phyloP scores from a whole-genome alignment of 2,113 vertebrate genomes.

The Crotalus viridis region DNA sequence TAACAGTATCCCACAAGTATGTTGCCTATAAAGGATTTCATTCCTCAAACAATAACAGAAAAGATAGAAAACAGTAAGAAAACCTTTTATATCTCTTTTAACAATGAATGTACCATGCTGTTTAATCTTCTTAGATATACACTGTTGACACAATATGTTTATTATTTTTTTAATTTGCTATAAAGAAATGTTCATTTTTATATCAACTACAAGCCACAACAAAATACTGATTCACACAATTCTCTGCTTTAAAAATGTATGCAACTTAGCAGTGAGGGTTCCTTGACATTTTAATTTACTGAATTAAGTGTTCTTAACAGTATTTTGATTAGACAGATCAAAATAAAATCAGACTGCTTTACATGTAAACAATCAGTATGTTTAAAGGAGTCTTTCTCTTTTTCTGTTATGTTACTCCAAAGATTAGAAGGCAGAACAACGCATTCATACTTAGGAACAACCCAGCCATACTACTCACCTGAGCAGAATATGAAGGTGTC shows the following conservation, averaged over 20 bases:
- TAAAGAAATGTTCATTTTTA: not conserved
- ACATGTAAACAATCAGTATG: not conserved
- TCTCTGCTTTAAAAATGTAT: not conserved
- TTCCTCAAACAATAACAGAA: constrained; percentile 48
- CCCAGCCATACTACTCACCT: constrained; percentile 10
- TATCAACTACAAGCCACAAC: not conserved
- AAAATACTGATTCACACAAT: not conserved
- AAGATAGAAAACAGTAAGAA: constrained; percentile 42
- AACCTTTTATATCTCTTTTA: constrained; percentile 8
- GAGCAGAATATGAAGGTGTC: not conserved
- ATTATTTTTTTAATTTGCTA: constrained; percentile 18
- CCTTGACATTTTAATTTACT: not conserved
- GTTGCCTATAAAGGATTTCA: constrained; percentile 40
- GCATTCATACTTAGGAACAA: not conserved
- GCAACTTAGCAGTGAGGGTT: not conserved
- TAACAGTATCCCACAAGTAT: constrained; percentile 53
- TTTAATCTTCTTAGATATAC: not conserved
- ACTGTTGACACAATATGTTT: not conserved
- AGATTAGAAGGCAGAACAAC: not conserved
- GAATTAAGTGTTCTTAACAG: not conserved
- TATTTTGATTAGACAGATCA: not conserved
- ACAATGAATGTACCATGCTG: constrained; percentile 6
- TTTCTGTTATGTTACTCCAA: not conserved
- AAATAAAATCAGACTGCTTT: not conserved
- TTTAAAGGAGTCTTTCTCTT: not conserved